These are phyloP conservation scores for Brachyptera risi DNA, from an alignment of 2,888 invertebrate species.

Conservation along the genomic window DNA sequence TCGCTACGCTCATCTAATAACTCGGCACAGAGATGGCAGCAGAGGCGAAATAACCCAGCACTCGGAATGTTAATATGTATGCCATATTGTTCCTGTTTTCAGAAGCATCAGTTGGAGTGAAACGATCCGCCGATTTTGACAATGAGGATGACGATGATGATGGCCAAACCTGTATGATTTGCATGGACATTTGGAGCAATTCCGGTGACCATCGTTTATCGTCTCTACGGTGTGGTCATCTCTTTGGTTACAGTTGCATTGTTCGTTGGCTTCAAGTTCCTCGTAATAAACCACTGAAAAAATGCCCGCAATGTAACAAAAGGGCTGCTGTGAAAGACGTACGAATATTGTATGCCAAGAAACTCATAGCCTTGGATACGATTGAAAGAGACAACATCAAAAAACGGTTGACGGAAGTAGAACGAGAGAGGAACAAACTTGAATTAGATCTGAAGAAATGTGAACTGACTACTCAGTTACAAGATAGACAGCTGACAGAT, in stretches of 20 bases:
- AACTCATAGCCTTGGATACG: slow-evolving; percentile 71
- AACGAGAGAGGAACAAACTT: slow-evolving; percentile 54
- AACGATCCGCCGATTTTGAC: too few relatives aligned
- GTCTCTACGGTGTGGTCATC: slow-evolving; percentile 87
- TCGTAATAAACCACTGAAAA: slow-evolving; percentile 42
- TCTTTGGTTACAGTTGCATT: slow-evolving; percentile 83
- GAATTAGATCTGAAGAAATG: slow-evolving; percentile 60
- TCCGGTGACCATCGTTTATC: slow-evolving; percentile 80
- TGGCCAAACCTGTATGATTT: slow-evolving; percentile 78
- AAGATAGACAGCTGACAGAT: slow-evolving; percentile 40
- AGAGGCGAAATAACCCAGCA: too few relatives aligned
- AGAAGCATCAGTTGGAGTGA: too few relatives aligned
- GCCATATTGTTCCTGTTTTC: too few relatives aligned
- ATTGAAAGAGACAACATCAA: slow-evolving; percentile 63
- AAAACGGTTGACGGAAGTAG: slow-evolving; percentile 55
- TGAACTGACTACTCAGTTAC: slow-evolving; percentile 43
- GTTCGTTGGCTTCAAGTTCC: slow-evolving; percentile 63
- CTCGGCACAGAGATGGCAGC: too few relatives aligned
- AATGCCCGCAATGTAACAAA: slow-evolving; percentile 86
- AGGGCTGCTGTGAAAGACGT: slow-evolving; percentile 65
- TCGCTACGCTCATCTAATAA: too few relatives aligned
- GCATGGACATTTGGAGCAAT: slow-evolving; percentile 83
- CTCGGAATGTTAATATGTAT: too few relatives aligned
- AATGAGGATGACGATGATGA: slow-evolving; percentile 50
- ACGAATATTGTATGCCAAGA: slow-evolving; percentile 73